Evolutionary conservation across 1,140 invertebrate species (phyloP).

Genomic region (Epicauta chinensis): DNA sequence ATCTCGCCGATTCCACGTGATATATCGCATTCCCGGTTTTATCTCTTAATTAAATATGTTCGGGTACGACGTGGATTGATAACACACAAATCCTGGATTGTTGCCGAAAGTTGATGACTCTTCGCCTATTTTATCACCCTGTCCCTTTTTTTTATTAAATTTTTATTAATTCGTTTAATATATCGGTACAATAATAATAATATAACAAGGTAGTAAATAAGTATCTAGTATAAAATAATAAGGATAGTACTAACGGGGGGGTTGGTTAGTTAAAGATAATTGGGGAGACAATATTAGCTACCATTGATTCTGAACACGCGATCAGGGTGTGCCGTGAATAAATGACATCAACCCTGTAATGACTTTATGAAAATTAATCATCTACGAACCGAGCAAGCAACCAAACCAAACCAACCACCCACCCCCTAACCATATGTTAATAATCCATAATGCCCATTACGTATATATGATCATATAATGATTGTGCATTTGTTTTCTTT

Average conservation of each 20-base stretch:
- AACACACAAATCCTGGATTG: background rate
- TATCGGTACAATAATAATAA: too few species aligned
- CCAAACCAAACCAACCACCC: conserved; percentile 5
- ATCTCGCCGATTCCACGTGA: conserved; percentile 17
- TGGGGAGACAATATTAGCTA: conserved; percentile 34
- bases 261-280: conserved; percentile 18
- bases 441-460: too few species aligned
- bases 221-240: too few species aligned
- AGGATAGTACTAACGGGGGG: too few species aligned
- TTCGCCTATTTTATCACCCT: background rate
- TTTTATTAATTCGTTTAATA: too few species aligned
- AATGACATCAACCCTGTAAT: conserved; percentile 32
- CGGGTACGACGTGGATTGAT: conserved; percentile 12
- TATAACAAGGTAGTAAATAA: too few species aligned
- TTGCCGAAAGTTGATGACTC: background rate
- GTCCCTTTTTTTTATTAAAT: too few species aligned
- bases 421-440: background rate
- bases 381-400: too few species aligned
- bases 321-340: conserved; percentile 29
- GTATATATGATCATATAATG: too few species aligned
- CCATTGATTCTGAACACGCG: conserved; percentile 35
- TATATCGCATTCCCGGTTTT: conserved; percentile 15
- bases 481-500: too few species aligned
- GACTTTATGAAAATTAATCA: conserved; percentile 35
- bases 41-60: conserved; percentile 19